Evolutionary conservation across 2,888 invertebrate genomes (phyloP).

Genomic region (Agrochola litura): DNA sequence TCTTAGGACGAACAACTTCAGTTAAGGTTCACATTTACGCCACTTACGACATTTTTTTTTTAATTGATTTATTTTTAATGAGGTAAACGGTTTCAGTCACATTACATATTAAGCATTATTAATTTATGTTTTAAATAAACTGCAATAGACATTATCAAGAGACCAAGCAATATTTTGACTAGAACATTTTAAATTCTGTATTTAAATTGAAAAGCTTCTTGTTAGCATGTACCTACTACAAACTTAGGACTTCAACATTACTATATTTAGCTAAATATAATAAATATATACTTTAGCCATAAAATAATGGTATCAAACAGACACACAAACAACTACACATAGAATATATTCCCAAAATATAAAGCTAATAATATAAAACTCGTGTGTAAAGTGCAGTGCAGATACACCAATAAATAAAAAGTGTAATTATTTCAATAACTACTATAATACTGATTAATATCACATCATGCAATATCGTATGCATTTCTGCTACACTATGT

Average conservation of each 20-base stretch:
- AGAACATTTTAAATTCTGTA: not conserved
- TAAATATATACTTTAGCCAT: conserved; percentile 39
- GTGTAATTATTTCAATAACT: conserved; percentile 49
- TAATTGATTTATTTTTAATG: not conserved
- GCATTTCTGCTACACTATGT: conserved; percentile 60
- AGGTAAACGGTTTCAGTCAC: not conserved
- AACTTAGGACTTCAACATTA: not conserved
- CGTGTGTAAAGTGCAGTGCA: conserved; percentile 72
- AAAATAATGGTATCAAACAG: conserved; percentile 25
- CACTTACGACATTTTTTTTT: not conserved
- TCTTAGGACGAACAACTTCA: not conserved
- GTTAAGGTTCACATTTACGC: not conserved
- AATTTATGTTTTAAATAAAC: not conserved
- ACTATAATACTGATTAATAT: conserved; percentile 60
- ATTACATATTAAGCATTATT: conserved; percentile 11
- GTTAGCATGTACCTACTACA: not conserved
- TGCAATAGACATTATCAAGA: not conserved
- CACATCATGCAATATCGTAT: conserved; percentile 56
- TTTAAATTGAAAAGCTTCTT: conserved; percentile 5
- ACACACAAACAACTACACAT: conserved; percentile 48
- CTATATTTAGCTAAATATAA: conserved; percentile 22
- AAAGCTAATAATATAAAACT: conserved; percentile 54
- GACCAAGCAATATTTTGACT: not conserved
- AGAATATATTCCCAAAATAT: conserved; percentile 58
- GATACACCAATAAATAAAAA: conserved; percentile 55